Evolutionary conservation across 2,888 invertebrate genomes (phyloP).

Genomic region (Prionchulus punctatus): DNA sequence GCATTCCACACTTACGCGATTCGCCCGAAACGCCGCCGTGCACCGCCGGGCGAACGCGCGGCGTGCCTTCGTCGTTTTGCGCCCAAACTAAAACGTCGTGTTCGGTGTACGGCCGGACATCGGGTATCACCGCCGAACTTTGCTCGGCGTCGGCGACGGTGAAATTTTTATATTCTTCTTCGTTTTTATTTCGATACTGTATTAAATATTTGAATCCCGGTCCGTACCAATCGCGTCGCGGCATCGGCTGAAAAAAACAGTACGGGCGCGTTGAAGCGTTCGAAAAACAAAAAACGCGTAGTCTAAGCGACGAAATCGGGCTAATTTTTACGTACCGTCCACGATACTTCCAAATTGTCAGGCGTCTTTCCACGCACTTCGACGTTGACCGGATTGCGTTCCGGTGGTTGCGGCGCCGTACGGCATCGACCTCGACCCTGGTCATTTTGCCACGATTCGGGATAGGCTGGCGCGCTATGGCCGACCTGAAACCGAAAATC

Average conservation of each 20-base stretch:
- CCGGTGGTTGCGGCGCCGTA: conserved; percentile 67
- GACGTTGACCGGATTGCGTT: conserved; percentile 79
- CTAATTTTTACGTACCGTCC: conserved; percentile 50
- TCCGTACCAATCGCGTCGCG: conserved; percentile 82
- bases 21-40: conserved; percentile 80
- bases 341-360: conserved; percentile 69
- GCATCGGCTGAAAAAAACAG: conserved; percentile 53
- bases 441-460: neutral
- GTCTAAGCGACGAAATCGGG: conserved; percentile 24
- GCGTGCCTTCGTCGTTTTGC: conserved; percentile 66
- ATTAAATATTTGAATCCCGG: conserved; percentile 78
- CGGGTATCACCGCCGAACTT: conserved; percentile 47
- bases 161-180: conserved; percentile 2
- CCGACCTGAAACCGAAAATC: conserved; percentile 1
- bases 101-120: conserved; percentile 69
- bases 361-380: conserved; percentile 68
- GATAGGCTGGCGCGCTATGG: conserved; percentile 6
- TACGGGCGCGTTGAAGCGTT: neutral
- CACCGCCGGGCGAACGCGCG: conserved; percentile 56
- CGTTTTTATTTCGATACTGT: conserved; percentile 49
- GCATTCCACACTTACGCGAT: conserved; percentile 47
- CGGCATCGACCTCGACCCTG: conserved; percentile 43
- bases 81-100: conserved; percentile 77
- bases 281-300: neutral
- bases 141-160: conserved; percentile 20